Percentiles rank a stretch among this genome's conserved stretches.
phyloP scores from a whole-genome alignment of 2,797 vertebrate genomes.

The Erethizon dorsatum region DNA sequence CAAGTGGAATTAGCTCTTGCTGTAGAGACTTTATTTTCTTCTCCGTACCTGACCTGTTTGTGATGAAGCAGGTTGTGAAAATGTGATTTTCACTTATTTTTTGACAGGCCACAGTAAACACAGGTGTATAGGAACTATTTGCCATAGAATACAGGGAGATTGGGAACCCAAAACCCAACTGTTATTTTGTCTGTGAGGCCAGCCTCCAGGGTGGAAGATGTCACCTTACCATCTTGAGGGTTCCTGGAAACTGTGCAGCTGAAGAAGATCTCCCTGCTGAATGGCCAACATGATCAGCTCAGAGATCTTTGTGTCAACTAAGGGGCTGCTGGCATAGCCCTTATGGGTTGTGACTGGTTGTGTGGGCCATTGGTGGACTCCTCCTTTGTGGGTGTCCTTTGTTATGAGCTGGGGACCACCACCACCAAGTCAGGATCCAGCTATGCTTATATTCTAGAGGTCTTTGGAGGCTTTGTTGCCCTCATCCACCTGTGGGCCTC shows the following conservation, averaged over 20 bases:
- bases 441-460: constrained; percentile 97
- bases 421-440: constrained; percentile 97
- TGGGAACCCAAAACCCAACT: constrained; percentile 78
- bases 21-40: constrained; percentile 55
- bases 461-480: constrained; percentile 96
- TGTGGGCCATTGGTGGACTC: constrained; percentile 95
- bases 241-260: constrained; percentile 93
- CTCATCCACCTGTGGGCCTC: constrained; percentile 98
- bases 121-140: constrained; percentile 74
- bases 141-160: constrained; percentile 88
- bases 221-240: constrained; percentile 53
- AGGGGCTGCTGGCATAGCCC: constrained; percentile 95
- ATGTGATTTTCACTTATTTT: constrained; percentile 48
- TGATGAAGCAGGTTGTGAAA: constrained; percentile 61
- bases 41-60: constrained; percentile 37
- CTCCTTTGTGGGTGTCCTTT: constrained; percentile 96
- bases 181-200: constrained; percentile 84
- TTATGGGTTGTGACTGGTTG: constrained; percentile 95
- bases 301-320: constrained; percentile 98
- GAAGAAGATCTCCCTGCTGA: constrained; percentile 97
- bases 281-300: constrained; percentile 99
- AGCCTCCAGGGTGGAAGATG: constrained; percentile 73
- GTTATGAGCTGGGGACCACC: constrained; percentile 98
- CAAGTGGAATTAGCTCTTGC: constrained; percentile 61
- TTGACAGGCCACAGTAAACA: constrained; percentile 74